phyloP scores from a whole-genome alignment of 1,140 invertebrate genomes.

The Meteorus sp. region DNA sequence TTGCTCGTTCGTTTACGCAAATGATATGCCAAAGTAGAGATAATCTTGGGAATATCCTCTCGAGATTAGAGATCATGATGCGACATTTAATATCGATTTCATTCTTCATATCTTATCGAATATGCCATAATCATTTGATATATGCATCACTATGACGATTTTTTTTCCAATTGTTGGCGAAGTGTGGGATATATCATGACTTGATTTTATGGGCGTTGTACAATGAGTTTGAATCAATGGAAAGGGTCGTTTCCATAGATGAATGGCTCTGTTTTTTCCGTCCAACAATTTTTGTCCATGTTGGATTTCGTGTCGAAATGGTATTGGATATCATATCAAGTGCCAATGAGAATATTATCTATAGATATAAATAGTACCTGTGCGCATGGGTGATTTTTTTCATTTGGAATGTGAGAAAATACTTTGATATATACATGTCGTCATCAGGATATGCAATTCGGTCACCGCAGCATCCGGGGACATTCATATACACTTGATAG shows the following conservation, averaged over 20 bases:
- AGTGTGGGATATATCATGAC: too few relatives aligned
- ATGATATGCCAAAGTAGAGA: conserved; percentile 58
- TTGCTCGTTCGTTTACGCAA: conserved; percentile 56
- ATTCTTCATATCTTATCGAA: too few relatives aligned
- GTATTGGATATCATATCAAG: background rate
- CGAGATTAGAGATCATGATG: conserved; percentile 45
- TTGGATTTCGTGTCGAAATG: conserved; percentile 3
- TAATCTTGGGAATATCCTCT: conserved; percentile 53
- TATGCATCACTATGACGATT: background rate
- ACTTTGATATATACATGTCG: background rate
- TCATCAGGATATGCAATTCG: background rate
- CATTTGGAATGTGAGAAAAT: conserved; percentile 8
- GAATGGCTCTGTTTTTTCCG: too few relatives aligned
- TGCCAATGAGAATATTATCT: background rate
- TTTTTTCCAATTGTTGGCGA: too few relatives aligned
- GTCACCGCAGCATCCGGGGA: conserved; percentile 24
- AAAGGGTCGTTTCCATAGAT: too few relatives aligned
- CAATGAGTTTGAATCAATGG: too few relatives aligned
- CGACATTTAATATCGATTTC: too few relatives aligned
- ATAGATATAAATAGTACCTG: background rate
- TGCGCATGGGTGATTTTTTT: background rate
- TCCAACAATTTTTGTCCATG: too few relatives aligned
- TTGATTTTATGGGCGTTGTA: too few relatives aligned
- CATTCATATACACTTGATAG: conserved; percentile 9
- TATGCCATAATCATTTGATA: conserved; percentile 29